Evolutionary conservation across 2,888 invertebrate genomes (phyloP).

Genomic region (Ceratothoa steindachneri): DNA sequence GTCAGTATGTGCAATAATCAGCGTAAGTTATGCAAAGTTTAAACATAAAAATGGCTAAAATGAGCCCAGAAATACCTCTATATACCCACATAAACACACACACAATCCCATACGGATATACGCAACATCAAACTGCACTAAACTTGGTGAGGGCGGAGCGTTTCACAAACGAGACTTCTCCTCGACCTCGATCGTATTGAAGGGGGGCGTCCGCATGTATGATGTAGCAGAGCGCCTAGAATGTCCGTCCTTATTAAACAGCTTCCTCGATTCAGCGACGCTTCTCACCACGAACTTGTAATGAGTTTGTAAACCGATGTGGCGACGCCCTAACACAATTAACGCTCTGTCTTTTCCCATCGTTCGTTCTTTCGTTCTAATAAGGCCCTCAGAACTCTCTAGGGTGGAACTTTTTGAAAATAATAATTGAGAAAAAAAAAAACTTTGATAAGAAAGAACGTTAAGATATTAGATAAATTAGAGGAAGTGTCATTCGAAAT

Average conservation of each 20-base stretch:
- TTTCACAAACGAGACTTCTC: too few relatives aligned
- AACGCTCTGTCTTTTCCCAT: background rate
- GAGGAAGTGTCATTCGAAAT: background rate
- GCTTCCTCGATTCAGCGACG: background rate
- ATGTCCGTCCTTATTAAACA: too few relatives aligned
- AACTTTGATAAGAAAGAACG: conserved; percentile 5
- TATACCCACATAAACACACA: background rate
- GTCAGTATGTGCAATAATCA: too few relatives aligned
- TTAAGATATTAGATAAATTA: conserved; percentile 4
- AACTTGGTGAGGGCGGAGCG: too few relatives aligned
- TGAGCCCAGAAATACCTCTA: too few relatives aligned
- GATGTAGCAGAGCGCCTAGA: too few relatives aligned
- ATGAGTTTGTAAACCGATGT: background rate
- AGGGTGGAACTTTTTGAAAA: conserved; percentile 4
- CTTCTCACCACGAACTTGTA: background rate
- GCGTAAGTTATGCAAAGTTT: too few relatives aligned
- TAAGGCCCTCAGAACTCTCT: background rate
- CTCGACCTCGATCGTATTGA: too few relatives aligned
- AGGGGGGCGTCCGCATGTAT: too few relatives aligned
- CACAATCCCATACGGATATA: background rate
- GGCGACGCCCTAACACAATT: background rate
- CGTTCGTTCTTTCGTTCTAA: background rate
- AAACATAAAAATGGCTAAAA: too few relatives aligned
- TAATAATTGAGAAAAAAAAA: background rate
- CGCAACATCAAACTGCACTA: too few relatives aligned